These are phyloP conservation scores for Naso thynnoides DNA, from an alignment of 2,797 vertebrate genomes.

Conservation along the genomic window DNA sequence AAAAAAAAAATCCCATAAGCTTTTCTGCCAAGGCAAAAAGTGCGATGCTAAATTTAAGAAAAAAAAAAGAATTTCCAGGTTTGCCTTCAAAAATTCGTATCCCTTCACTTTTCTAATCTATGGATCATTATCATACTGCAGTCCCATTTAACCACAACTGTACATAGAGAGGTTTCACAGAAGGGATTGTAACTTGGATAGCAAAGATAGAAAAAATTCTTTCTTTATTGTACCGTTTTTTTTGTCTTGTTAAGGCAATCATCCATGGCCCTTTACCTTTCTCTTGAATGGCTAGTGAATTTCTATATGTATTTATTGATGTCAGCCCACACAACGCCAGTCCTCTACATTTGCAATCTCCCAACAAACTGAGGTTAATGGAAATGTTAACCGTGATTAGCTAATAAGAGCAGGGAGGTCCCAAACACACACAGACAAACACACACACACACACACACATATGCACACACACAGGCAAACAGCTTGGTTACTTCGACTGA, in stretches of 20 bases:
- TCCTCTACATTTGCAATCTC: slow-evolving; percentile 29
- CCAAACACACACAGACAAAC: slow-evolving; percentile 25
- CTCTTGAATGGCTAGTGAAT: slow-evolving; percentile 3
- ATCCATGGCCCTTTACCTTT: background rate
- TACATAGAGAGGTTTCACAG: background rate
- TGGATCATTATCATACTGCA: too few species aligned
- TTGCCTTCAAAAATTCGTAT: too few species aligned
- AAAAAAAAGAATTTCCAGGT: too few species aligned
- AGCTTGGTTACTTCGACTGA: slow-evolving; percentile 2
- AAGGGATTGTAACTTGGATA: background rate
- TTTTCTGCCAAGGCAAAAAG: too few species aligned
- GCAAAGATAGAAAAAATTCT: background rate
- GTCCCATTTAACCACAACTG: background rate
- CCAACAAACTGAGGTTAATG: slow-evolving; percentile 55
- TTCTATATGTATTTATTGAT: slow-evolving; percentile 24
- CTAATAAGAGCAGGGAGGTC: slow-evolving; percentile 48
- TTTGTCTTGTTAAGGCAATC: background rate
- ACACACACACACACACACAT: slow-evolving; percentile 23
- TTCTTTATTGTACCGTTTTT: background rate
- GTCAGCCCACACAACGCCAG: slow-evolving; percentile 22
- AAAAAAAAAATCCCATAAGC: too few species aligned
- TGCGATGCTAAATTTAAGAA: too few species aligned
- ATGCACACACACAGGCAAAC: slow-evolving; percentile 21
- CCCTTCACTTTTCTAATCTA: too few species aligned
- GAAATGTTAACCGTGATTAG: slow-evolving; percentile 62